phyloP scores from a whole-genome alignment of 2,797 vertebrate genomes.

The Eulemur coronatus region DNA sequence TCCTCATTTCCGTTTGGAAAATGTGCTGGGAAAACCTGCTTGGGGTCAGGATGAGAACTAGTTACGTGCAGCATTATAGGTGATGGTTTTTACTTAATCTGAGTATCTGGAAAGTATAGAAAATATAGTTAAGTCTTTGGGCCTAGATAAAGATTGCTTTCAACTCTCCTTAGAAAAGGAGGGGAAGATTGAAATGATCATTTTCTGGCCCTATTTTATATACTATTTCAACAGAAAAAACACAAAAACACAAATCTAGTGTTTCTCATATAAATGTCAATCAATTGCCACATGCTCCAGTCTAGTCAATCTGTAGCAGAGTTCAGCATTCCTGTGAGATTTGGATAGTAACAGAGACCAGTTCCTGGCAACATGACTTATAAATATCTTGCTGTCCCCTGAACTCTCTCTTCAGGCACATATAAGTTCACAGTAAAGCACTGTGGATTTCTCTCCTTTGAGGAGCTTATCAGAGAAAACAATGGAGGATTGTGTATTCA shows the following conservation, averaged over 20 bases:
- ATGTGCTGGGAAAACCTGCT: constrained; percentile 17
- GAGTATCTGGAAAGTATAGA: not conserved
- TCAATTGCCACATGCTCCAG: not conserved
- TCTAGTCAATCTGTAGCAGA: not conserved
- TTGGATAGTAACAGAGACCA: not conserved
- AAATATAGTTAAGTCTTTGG: constrained; percentile 7
- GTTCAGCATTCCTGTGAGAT: not conserved
- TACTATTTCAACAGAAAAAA: constrained; percentile 7
- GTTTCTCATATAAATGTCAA: constrained; percentile 18
- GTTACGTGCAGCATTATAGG: constrained; percentile 35
- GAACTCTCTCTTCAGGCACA: not conserved
- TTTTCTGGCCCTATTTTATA: constrained; percentile 47
- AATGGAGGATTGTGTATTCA: constrained; percentile 33
- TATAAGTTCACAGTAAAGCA: constrained; percentile 33
- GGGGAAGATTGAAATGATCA: not conserved
- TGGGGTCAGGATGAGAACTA: constrained; percentile 23
- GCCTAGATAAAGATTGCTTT: not conserved
- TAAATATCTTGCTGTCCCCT: not conserved
- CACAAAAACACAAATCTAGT: not conserved
- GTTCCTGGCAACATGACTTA: not conserved
- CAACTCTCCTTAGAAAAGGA: constrained; percentile 23
- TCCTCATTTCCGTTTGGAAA: constrained; percentile 43
- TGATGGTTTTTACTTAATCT: constrained; percentile 32
- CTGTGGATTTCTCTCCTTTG: constrained; percentile 34
- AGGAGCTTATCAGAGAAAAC: constrained; percentile 38